Percentiles rank a stretch among this genome's conserved stretches.
Conservation (phyloP, 2,797 vertebrate species). For the Rhyacichthys aspro region DNA sequence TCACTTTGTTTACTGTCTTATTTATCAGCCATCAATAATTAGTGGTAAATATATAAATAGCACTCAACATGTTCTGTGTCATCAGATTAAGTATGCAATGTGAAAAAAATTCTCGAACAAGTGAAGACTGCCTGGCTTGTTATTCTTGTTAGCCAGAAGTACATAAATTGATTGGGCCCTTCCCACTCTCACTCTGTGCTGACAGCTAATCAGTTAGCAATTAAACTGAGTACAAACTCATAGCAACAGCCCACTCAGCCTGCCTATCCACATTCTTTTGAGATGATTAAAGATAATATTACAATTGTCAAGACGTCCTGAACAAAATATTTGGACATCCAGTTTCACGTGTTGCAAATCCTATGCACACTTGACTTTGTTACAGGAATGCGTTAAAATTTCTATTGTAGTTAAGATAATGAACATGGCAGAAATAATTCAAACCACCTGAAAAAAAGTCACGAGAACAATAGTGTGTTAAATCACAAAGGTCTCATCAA, state of each 20-base stretch:
- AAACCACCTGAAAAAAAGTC: not conserved
- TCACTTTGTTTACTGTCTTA: not conserved
- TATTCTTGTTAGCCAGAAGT: not conserved
- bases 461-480: not conserved
- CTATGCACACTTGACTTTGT: not conserved
- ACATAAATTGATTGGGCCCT: not conserved
- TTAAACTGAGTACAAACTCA: slow-evolving; percentile 12
- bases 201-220: slow-evolving; percentile 15
- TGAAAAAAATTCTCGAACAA: not conserved
- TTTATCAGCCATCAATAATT: not conserved
- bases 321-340: slow-evolving; percentile 1
- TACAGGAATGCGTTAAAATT: not conserved
- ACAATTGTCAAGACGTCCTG: not conserved
- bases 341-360: not conserved
- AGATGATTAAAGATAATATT: not conserved
- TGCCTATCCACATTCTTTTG: slow-evolving; percentile 3
- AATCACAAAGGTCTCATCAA: not conserved
- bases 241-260: slow-evolving; percentile 1
- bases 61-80: too few species aligned
- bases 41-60: not conserved
- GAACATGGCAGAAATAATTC: not conserved
- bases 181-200: not conserved
- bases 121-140: not conserved
- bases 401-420: not conserved
- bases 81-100: too few species aligned